Conservation (phyloP, 2,113 vertebrate species). For the Hippocampus barbouri region DNA sequence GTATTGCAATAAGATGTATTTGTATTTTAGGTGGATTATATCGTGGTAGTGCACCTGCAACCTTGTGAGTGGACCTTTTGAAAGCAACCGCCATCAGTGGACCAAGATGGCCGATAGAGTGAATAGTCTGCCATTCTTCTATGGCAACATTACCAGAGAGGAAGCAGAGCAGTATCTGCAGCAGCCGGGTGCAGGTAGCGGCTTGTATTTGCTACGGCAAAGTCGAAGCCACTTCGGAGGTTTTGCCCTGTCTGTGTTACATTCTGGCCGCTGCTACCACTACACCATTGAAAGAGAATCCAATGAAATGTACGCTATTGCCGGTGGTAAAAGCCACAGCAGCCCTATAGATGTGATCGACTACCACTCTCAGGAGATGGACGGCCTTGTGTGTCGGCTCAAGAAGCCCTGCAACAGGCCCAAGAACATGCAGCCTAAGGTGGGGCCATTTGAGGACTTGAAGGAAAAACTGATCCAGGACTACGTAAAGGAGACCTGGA, state of each 20-base stretch:
- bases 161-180: constrained; percentile 85
- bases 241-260: constrained; percentile 83
- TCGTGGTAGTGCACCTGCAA: constrained; percentile 10
- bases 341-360: constrained; percentile 83
- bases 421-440: constrained; percentile 84
- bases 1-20: neutral
- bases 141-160: constrained; percentile 93
- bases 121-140: constrained; percentile 83
- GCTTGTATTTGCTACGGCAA: constrained; percentile 86
- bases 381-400: constrained; percentile 87
- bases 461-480: constrained; percentile 91
- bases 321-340: constrained; percentile 83
- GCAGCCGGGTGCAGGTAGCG: constrained; percentile 77
- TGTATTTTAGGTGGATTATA: constrained; percentile 21
- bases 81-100: neutral
- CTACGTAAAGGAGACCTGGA: constrained; percentile 92
- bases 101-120: constrained; percentile 67
- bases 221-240: constrained; percentile 92
- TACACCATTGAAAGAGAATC: constrained; percentile 91
- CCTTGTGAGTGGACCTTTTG: neutral
- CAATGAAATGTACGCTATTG: constrained; percentile 83
- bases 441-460: constrained; percentile 89
- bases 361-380: constrained; percentile 84
- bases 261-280: constrained; percentile 79
- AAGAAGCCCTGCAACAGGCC: constrained; percentile 84